Base-by-base conservation (phyloP, 2,888 invertebrate genomes). In the Rotaria macrura region DNA sequence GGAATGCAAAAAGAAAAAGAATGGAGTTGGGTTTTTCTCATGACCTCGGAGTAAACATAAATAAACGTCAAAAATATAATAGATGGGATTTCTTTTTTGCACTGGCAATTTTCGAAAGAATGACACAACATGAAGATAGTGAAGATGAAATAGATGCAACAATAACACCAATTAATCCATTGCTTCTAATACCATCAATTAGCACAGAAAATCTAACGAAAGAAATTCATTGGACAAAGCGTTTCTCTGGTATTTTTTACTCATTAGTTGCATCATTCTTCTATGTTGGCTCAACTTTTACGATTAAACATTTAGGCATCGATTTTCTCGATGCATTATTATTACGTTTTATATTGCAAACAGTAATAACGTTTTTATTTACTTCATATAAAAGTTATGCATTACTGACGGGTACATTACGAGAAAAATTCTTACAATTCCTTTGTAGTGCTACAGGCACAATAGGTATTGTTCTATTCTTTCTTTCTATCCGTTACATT, bases 241-340 rank as follows among this genome's bases (percentile, higher is more conserved):
- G 65, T 25, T 79, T 79, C 10, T 79, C 74, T 25, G 74, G 74
- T 43, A 79, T 79, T 25, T 79, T 79, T 25, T 79, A 79, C 23
- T 3, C 74, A 10, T 43, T 79, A 43, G 0, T n/a, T 43, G 6
- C 74, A 25, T 43, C 40, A 9, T 79, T 79, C 25, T 12, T 79
- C 12, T 79, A 43, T 25, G 17, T 17, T 3, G 23, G 4, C n/a
- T 0, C 43, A 79, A 43, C 43, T 43, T 79, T 79, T 23, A n/a
- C 2, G 2, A 43, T 43, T 6, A 79, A 25, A 79, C 40, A 43
- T 43, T 9, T 79, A 7, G 43, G 43, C 2, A 23, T 79, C 38
- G 74, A 79, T 25, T 79, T 79, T 25, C 74, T 79, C 25, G 74
- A 79, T 79, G 74, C 74, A 25, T 79, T 79, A 79, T 2, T 79